Percentiles rank a stretch among this genome's conserved stretches.
phyloP scores from a whole-genome alignment of 2,113 vertebrate species.

The Nasalis larvatus region DNA sequence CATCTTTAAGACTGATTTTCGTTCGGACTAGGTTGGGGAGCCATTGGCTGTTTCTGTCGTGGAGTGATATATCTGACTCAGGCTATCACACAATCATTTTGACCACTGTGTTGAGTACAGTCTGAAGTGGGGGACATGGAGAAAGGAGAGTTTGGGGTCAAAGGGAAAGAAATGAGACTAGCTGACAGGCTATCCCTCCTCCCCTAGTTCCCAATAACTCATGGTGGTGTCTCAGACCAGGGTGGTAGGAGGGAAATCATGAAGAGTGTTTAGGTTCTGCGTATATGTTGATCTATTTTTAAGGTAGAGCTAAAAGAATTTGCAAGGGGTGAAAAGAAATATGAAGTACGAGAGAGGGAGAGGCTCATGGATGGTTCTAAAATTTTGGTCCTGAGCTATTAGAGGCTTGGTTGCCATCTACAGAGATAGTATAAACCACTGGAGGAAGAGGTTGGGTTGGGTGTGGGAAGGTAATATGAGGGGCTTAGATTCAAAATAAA shows the following conservation, averaged over 20 bases:
- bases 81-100: not conserved
- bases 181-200: accelerated
- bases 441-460: not conserved
- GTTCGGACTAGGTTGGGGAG: not conserved
- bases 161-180: not conserved
- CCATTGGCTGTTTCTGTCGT: not conserved
- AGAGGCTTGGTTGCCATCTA: not conserved
- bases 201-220: not conserved
- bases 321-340: not conserved
- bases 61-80: not conserved
- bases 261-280: not conserved
- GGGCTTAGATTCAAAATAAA: not conserved
- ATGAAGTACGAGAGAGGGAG: not conserved
- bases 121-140: no score
- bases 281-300: not conserved
- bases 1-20: not conserved
- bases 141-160: no score
- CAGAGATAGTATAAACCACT: not conserved
- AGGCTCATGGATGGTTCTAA: not conserved
- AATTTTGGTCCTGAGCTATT: not conserved
- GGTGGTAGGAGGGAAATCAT: no score
- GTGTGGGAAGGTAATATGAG: not conserved
- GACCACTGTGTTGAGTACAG: not conserved
- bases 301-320: not conserved
- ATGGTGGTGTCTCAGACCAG: no score